Evolutionary conservation across 2,888 invertebrate species (phyloP).

Genomic region (Panzeria rudis): DNA sequence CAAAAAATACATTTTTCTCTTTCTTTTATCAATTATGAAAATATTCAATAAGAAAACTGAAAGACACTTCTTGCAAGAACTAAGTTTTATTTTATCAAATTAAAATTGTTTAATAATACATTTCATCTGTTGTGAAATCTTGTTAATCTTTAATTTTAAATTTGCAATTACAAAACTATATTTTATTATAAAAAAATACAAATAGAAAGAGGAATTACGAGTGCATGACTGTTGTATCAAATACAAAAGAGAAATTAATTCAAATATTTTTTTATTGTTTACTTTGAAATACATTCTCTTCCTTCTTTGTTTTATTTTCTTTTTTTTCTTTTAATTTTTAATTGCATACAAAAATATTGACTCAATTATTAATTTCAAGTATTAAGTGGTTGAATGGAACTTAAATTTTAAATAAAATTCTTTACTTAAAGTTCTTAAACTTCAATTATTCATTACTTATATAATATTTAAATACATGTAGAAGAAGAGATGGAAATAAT

Average conservation of each 20-base stretch:
- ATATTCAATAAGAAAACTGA: constrained; percentile 19
- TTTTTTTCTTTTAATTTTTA: neutral
- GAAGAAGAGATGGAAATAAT: constrained; percentile 43
- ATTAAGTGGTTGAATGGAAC: constrained; percentile 17
- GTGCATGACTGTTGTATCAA: constrained; percentile 19
- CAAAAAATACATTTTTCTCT: constrained; percentile 11
- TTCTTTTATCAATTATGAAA: neutral
- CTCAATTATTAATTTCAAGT: constrained; percentile 31
- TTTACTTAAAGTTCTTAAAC: too few species aligned
- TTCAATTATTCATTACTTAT: too few species aligned
- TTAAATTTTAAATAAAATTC: constrained; percentile 31
- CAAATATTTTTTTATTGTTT: neutral
- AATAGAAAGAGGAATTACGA: constrained; percentile 15
- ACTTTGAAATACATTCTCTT: neutral
- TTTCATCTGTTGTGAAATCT: constrained; percentile 10
- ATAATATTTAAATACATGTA: constrained; percentile 6
- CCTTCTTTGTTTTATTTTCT: neutral
- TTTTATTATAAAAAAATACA: constrained; percentile 24
- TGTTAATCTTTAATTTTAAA: constrained; percentile 25
- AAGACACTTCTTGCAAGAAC: constrained; percentile 11
- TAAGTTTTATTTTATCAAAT: constrained; percentile 27
- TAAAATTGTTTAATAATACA: constrained; percentile 32
- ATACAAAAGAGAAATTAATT: constrained; percentile 18
- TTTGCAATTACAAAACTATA: constrained; percentile 49
- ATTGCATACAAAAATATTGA: constrained; percentile 54